phyloP scores from a whole-genome alignment of 1,140 invertebrate genomes.

The Drosophila hydei region DNA sequence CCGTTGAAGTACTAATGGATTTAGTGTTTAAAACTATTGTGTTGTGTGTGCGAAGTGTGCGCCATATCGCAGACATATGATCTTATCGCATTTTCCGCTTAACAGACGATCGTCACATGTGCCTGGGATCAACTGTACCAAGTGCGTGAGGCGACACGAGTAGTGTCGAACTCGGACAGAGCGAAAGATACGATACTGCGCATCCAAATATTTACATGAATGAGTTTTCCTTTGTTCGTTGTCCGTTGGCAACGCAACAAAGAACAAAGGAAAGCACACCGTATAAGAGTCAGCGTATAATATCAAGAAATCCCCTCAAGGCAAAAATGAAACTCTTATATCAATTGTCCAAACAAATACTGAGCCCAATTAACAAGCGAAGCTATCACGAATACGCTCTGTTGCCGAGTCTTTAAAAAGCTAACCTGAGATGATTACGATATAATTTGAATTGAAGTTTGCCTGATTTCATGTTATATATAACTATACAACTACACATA shows the following conservation, averaged over 20 bases:
- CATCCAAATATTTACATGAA: conserved; percentile 44
- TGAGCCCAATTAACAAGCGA: background rate
- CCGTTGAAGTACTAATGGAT: background rate
- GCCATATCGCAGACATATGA: conserved; percentile 3
- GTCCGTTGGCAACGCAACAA: conserved; percentile 25
- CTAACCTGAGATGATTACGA: background rate
- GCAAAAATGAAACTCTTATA: background rate
- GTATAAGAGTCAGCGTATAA: conserved; percentile 1
- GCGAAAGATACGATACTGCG: conserved; percentile 23
- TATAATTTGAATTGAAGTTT: conserved; percentile 16
- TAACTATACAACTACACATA: no score
- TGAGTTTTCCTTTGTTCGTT: conserved; percentile 31
- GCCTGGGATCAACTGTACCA: conserved; percentile 52
- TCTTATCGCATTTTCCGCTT: conserved; percentile 8
- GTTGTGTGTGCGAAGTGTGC: conserved; percentile 21
- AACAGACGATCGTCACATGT: conserved; percentile 4
- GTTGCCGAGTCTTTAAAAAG: conserved; percentile 16
- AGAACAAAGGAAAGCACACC: conserved; percentile 32
- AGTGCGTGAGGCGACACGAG: background rate
- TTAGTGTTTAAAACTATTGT: conserved; percentile 16
- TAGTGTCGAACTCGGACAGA: background rate
- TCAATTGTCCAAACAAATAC: conserved; percentile 11
- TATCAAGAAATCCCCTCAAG: conserved; percentile 9
- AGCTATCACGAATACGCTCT: conserved; percentile 33
- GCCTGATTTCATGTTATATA: no score